Evolutionary conservation across 2,113 vertebrate species (phyloP).

Genomic region (Coregonus clupeaformis): DNA sequence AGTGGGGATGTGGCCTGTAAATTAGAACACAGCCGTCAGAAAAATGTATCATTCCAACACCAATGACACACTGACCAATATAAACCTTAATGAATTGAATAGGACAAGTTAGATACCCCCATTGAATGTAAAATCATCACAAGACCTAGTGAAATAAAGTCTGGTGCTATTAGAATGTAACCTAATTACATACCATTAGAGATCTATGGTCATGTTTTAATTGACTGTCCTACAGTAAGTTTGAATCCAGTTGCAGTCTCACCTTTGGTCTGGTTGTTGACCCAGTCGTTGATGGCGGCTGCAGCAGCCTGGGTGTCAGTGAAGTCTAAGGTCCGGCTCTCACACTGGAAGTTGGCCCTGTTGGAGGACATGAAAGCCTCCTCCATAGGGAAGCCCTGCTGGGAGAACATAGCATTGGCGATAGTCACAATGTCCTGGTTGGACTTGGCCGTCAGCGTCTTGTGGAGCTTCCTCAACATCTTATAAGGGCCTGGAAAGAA

Average conservation of each 20-base stretch:
- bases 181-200: too few relatives aligned
- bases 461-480: conserved; percentile 90
- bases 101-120: too few relatives aligned
- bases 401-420: conserved; percentile 87
- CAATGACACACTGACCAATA: background rate
- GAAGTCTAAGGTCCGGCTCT: conserved; percentile 80
- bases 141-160: too few relatives aligned
- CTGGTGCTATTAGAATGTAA: too few relatives aligned
- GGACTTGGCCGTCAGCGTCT: conserved; percentile 83
- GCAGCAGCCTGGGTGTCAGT: conserved; percentile 75
- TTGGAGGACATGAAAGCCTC: conserved; percentile 80
- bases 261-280: conserved; percentile 90
- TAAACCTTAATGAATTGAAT: too few relatives aligned
- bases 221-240: too few relatives aligned
- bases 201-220: too few relatives aligned
- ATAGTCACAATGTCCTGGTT: conserved; percentile 87
- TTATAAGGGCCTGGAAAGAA: conserved; percentile 82
- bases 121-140: background rate
- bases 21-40: conserved; percentile 17
- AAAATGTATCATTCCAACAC: background rate
- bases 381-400: conserved; percentile 80
- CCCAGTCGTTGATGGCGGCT: conserved; percentile 87
- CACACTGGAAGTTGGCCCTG: conserved; percentile 88
- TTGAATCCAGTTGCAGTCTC: too few relatives aligned
- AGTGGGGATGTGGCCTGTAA: conserved; percentile 86